Base-by-base conservation (phyloP, 2,113 vertebrate genomes). In the Barbus barbus region DNA sequence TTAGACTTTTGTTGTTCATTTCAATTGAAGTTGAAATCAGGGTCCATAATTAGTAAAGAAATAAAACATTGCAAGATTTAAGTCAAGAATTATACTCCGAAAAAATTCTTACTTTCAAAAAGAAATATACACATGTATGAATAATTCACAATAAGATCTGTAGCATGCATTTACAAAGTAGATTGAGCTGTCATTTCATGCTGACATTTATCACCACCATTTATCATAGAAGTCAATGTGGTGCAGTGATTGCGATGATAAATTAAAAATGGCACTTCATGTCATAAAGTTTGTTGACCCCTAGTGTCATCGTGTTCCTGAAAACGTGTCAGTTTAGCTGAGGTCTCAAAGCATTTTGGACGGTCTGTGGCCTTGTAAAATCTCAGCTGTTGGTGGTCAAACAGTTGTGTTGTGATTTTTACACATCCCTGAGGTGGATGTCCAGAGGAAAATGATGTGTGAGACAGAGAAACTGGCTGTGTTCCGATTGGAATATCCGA, bases 371-470 rank as follows among this genome's bases (percentile, higher is more conserved):
- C 71, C 41, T 74, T 78, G 31, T 33, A 33, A 60, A 38, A 46
- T 65, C 38, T 65, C 58, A 65, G 77, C 38, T 46, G 38, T 79
- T 46, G 77, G 58, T 46, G 38, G 77, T 28, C 38, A 63, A 79
- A 79, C 77, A 20, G 56, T 79, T 28, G 58, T 9, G 8, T 51
- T 75, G 73, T 51, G 73, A 79, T n/a, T 63, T 79, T 79, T 65
- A 79, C 56, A 79, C 56, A n/a, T 79, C 77, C 77, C 56, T 79
- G 14, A 79, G 77, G 77, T 61, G n/a, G 7, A n/a, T 9, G 56
- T 63, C 13, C 77, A 44, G 14, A 44, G 77, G 24, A 79, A 63
- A 79, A 61, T 44, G n/a, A 28, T 79, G 38, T 65, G 38, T 65
- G 38, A 46, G 2, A 0, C 24, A 46, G 41, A 13, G 5, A 65